phyloP scores from a whole-genome alignment of 2,888 invertebrate species.

The Stenichneumon culpator region DNA sequence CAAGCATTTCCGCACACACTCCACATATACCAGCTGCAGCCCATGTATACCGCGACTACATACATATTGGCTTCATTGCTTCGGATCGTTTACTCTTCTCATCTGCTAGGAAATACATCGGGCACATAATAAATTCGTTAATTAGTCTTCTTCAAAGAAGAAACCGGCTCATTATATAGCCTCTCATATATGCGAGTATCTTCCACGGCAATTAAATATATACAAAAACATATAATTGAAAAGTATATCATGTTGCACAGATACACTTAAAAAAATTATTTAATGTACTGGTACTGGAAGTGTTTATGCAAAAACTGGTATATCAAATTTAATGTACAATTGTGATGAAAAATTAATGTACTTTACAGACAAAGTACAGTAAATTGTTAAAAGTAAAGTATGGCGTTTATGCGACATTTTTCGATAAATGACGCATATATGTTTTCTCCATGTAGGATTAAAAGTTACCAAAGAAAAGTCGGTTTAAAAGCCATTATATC shows the following conservation, averaged over 20 bases:
- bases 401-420: no score
- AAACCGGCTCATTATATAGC: constrained; percentile 27
- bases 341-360: no score
- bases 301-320: no score
- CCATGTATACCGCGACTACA: not conserved
- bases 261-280: no score
- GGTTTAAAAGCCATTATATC: not conserved
- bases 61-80: constrained; percentile 47
- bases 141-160: constrained; percentile 48
- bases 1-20: not conserved
- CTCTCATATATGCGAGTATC: not conserved
- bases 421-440: no score
- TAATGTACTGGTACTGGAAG: no score
- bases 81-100: constrained; percentile 26
- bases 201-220: not conserved
- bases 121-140: constrained; percentile 37
- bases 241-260: no score
- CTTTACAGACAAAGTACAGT: no score
- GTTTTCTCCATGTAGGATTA: no score
- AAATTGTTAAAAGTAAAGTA: no score
- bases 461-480: no score
- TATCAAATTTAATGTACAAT: no score
- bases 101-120: constrained; percentile 10
- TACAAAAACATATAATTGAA: not conserved
- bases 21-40: not conserved